Evolutionary conservation across 2,113 vertebrate species (phyloP).

Genomic region (Nannobrachium achirus): DNA sequence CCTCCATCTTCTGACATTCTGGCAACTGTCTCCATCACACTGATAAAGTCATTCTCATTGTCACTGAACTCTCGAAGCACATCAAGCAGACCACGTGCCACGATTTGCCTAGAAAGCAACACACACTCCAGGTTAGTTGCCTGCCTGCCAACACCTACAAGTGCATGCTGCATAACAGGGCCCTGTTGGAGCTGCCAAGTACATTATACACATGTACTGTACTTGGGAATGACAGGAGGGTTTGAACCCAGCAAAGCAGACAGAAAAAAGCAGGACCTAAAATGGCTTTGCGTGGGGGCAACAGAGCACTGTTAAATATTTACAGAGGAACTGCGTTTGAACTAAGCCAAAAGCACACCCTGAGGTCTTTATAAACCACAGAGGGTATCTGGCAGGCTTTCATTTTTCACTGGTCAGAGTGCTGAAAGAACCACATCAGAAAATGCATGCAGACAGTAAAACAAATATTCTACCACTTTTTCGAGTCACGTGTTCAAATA

Average conservation of each 20-base stretch:
- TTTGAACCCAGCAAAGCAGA: slow-evolving; percentile 27
- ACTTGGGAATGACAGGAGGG: slow-evolving; percentile 28
- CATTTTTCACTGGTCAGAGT: background rate
- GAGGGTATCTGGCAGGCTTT: background rate
- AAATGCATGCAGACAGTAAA: background rate
- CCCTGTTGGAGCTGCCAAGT: slow-evolving; percentile 43
- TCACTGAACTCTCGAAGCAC: slow-evolving; percentile 88
- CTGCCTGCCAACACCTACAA: slow-evolving; percentile 54
- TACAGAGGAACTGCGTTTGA: background rate
- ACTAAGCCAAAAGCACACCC: slow-evolving; percentile 1
- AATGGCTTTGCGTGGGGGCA: slow-evolving; percentile 1
- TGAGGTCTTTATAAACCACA: background rate
- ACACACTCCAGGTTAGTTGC: slow-evolving; percentile 47
- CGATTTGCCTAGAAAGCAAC: slow-evolving; percentile 85
- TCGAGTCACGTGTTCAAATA: too few relatives aligned
- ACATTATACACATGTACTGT: slow-evolving; percentile 22
- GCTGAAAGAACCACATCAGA: background rate
- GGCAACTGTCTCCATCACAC: slow-evolving; percentile 87
- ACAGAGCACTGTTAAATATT: slow-evolving; percentile 16
- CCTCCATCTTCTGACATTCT: slow-evolving; percentile 92
- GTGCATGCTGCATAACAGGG: slow-evolving; percentile 22
- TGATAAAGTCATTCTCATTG: slow-evolving; percentile 89
- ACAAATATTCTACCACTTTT: too few relatives aligned
- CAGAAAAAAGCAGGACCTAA: slow-evolving; percentile 31
- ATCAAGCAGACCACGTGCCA: slow-evolving; percentile 88